Percentiles rank a stretch among this genome's conserved stretches.
Conservation (phyloP, 2,113 vertebrate species). For the Callocephalon fimbriatum region DNA sequence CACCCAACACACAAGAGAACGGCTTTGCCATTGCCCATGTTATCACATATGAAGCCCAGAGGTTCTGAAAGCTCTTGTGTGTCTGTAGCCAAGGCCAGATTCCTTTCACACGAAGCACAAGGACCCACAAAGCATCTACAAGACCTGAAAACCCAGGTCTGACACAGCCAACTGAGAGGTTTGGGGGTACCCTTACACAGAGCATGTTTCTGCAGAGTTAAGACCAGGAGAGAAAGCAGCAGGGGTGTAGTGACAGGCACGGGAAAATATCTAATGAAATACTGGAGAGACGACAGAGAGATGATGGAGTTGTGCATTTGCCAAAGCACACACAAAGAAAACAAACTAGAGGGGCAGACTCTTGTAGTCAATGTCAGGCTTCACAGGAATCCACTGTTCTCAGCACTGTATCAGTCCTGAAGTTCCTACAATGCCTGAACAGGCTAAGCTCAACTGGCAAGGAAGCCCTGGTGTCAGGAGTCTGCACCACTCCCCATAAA, state of each 20-base stretch:
- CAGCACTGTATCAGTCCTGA: accelerated
- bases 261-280: not conserved
- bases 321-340: not conserved
- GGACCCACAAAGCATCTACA: not conserved
- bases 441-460: not conserved
- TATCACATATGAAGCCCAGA: too few species aligned
- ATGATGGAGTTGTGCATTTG: not conserved
- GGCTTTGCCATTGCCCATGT: accelerated
- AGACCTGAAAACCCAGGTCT: not conserved
- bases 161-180: not conserved
- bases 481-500: accelerated
- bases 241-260: accelerated
- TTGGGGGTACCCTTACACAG: not conserved
- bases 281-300: not conserved
- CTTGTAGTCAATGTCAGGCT: not conserved
- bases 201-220: not conserved
- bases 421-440: accelerated
- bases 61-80: not conserved
- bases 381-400: not conserved
- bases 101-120: not conserved
- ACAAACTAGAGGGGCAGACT: not conserved
- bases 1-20: accelerated
- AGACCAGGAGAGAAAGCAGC: not conserved
- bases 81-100: not conserved
- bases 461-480: accelerated